Conservation (phyloP, 1,140 invertebrate genomes). For the Marisa cornuarietis region DNA sequence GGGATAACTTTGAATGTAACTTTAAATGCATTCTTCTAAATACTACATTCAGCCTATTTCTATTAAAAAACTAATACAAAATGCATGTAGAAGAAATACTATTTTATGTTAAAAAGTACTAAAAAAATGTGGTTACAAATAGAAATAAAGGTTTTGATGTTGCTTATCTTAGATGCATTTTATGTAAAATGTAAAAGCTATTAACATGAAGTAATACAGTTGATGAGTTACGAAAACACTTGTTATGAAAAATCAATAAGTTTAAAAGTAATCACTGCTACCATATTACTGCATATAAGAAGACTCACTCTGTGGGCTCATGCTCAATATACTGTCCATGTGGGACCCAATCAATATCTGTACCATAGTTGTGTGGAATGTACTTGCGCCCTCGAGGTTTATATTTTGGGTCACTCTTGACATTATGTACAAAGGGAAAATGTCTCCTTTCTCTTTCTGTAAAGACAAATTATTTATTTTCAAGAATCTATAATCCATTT, state of each 20-base stretch:
- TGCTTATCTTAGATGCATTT: too few species aligned
- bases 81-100: too few species aligned
- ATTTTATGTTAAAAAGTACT: too few species aligned
- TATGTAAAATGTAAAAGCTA: neutral
- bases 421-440: constrained; percentile 48
- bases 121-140: neutral
- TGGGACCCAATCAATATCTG: constrained; percentile 53
- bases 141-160: neutral
- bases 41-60: too few species aligned
- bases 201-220: neutral
- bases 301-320: constrained; percentile 51
- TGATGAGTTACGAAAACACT: neutral
- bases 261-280: neutral
- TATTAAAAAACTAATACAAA: too few species aligned
- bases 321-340: constrained; percentile 48
- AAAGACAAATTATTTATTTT: constrained; percentile 21
- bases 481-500: neutral
- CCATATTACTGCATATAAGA: neutral
- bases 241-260: neutral
- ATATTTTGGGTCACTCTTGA: constrained; percentile 26
- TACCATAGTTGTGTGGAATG: constrained; percentile 54
- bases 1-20: too few species aligned
- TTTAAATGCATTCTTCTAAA: too few species aligned
- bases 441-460: constrained; percentile 52
- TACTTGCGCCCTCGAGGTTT: constrained; percentile 45